Conservation (phyloP, 2,113 vertebrate species). For the Poecile atricapillus region DNA sequence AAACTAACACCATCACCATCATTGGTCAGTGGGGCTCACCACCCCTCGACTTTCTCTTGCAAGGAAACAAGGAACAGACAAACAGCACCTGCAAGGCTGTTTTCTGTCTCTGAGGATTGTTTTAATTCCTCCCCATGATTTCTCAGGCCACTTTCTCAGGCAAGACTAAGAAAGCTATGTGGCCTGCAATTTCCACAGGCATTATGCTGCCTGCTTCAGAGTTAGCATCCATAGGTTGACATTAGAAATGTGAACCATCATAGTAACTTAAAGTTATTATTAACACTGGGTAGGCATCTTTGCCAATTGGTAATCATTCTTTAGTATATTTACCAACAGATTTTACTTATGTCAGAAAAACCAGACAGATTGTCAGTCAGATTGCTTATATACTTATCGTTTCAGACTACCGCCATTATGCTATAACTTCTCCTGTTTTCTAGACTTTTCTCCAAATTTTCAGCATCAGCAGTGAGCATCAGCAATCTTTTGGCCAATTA, state of each 20-base stretch:
- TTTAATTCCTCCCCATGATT: no score
- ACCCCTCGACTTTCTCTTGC: no score
- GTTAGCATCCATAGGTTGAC: no score
- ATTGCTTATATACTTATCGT: neutral
- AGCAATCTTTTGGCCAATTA: neutral
- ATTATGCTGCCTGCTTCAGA: no score
- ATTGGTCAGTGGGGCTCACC: no score
- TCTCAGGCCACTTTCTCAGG: no score
- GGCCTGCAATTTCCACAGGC: no score
- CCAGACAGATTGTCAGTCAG: neutral
- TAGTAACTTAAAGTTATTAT: neutral
- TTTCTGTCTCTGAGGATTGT: no score
- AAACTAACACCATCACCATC: no score
- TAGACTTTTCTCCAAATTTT: neutral
- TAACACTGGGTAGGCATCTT: neutral
- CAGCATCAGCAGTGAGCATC: neutral
- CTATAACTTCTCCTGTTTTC: neutral
- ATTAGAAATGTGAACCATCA: neutral
- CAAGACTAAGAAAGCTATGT: no score
- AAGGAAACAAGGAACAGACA: no score
- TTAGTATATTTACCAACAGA: neutral
- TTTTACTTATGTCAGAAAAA: neutral
- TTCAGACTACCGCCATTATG: neutral
- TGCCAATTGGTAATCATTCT: neutral
- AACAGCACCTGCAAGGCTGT: no score